A percentile compares a stretch with the other conserved stretches of the same genome.
Conservation (phyloP, 2,888 invertebrate genomes). For the Tanypteryx hageni region DNA sequence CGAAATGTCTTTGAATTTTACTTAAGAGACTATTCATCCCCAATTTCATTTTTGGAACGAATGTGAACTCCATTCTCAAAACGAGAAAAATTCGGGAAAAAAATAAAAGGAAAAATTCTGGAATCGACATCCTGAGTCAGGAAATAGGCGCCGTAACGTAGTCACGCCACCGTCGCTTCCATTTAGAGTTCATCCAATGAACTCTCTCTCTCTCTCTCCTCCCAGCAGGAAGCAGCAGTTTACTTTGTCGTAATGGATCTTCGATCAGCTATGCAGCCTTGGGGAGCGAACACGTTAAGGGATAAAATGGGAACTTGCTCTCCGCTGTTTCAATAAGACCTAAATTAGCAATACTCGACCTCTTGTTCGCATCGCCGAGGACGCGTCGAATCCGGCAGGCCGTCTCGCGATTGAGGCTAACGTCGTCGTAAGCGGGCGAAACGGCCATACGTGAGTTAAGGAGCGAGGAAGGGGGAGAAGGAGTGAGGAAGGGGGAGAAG, state of each 20-base stretch:
- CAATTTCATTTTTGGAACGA: not conserved
- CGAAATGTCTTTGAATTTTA: too few species aligned
- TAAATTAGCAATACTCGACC: slow-evolving; percentile 23
- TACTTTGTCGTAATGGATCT: slow-evolving; percentile 32
- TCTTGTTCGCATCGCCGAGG: too few species aligned
- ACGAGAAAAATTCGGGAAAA: not conserved
- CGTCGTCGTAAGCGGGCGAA: too few species aligned
- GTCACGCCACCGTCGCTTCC: slow-evolving; percentile 29
- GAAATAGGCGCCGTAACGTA: not conserved
- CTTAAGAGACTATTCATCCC: too few species aligned
- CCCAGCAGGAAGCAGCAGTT: slow-evolving; percentile 14
- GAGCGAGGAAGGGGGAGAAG: not conserved
- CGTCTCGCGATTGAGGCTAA: too few species aligned
- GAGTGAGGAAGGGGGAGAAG: not conserved
- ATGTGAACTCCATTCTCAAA: not conserved
- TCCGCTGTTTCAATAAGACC: not conserved
- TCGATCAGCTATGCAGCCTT: slow-evolving; percentile 3
- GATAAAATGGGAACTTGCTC: not conserved
- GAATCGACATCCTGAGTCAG: not conserved
- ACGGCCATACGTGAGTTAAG: too few species aligned
- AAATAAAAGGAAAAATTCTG: not conserved
- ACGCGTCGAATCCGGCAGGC: too few species aligned
- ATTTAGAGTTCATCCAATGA: slow-evolving; percentile 34
- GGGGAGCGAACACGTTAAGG: too few species aligned
- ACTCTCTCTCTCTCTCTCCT: not conserved